Conservation (phyloP, 2,888 invertebrate species). For the Tortrix viridana region DNA sequence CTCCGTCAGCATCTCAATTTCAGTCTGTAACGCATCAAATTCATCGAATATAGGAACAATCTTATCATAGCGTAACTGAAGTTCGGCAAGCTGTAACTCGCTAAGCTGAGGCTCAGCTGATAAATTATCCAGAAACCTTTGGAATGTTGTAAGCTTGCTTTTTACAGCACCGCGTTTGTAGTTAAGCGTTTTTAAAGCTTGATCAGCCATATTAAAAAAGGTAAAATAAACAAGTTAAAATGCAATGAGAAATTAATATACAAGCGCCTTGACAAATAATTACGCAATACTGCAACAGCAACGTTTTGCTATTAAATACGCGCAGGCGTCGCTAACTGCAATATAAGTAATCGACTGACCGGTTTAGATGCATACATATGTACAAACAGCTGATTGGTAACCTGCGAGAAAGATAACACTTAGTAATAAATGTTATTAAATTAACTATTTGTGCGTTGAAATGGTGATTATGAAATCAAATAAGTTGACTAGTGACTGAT, state of each 20-base stretch:
- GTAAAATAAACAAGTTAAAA: background rate
- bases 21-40: constrained; percentile 30
- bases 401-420: background rate
- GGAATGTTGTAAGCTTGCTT: background rate
- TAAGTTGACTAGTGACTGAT: background rate
- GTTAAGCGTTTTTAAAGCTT: background rate
- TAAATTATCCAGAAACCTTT: background rate
- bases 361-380: background rate
- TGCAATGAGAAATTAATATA: background rate
- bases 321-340: background rate
- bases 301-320: background rate
- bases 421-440: background rate
- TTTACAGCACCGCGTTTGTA: background rate
- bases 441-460: background rate
- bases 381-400: background rate
- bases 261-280: too few species aligned
- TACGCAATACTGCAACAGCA: too few species aligned
- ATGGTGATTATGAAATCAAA: background rate
- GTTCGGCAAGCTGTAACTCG: too few species aligned
- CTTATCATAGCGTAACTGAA: too few species aligned
- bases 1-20: constrained; percentile 12
- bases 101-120: too few species aligned
- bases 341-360: background rate
- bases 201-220: background rate
- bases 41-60: constrained; percentile 12